These are phyloP conservation scores for Sthenelais limicola DNA, from an alignment of 2,888 invertebrate species.

Conservation along the genomic window DNA sequence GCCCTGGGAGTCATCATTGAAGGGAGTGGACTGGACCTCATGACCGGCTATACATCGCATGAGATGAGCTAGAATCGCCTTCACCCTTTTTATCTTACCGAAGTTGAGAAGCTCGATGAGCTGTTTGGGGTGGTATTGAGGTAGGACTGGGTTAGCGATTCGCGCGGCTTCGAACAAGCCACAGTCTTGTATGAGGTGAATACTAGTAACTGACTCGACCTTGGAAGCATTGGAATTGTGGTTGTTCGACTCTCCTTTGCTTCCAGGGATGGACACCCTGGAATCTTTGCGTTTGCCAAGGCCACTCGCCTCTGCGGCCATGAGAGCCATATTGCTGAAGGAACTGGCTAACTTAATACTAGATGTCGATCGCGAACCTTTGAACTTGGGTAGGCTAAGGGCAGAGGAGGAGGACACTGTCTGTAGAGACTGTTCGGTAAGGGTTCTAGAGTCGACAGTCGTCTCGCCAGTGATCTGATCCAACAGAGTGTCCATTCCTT, in stretches of 20 bases:
- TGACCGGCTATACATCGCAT: slow-evolving; percentile 80
- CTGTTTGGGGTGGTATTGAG: slow-evolving; percentile 99
- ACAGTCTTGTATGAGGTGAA: slow-evolving; percentile 68
- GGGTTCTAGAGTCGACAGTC: slow-evolving; percentile 43
- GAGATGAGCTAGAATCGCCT: slow-evolving; percentile 96
- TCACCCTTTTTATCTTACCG: slow-evolving; percentile 96
- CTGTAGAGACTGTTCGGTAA: slow-evolving; percentile 48
- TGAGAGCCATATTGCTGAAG: slow-evolving; percentile 44
- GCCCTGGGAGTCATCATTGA: slow-evolving; percentile 49
- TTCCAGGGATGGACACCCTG: neutral
- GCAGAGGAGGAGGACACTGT: slow-evolving; percentile 39
- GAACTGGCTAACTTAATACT: slow-evolving; percentile 47
- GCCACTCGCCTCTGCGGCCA: slow-evolving; percentile 38
- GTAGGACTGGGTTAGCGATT: slow-evolving; percentile 96
- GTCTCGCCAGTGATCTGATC: slow-evolving; percentile 3
- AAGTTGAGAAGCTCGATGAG: slow-evolving; percentile 98
- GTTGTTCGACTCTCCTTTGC: neutral
- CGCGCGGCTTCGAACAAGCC: slow-evolving; percentile 94
- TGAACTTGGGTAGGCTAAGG: slow-evolving; percentile 43
- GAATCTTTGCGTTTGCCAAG: slow-evolving; percentile 25
- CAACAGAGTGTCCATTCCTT: slow-evolving; percentile 29
- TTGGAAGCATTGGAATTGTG: neutral
- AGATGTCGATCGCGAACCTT: slow-evolving; percentile 48
- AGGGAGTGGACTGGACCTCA: slow-evolving; percentile 44
- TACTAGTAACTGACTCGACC: slow-evolving; percentile 63